A percentile compares a stretch with the other conserved stretches of the same genome.
These are phyloP conservation scores for Lerema accius DNA, from an alignment of 1,140 invertebrate species.

Conservation along the genomic window DNA sequence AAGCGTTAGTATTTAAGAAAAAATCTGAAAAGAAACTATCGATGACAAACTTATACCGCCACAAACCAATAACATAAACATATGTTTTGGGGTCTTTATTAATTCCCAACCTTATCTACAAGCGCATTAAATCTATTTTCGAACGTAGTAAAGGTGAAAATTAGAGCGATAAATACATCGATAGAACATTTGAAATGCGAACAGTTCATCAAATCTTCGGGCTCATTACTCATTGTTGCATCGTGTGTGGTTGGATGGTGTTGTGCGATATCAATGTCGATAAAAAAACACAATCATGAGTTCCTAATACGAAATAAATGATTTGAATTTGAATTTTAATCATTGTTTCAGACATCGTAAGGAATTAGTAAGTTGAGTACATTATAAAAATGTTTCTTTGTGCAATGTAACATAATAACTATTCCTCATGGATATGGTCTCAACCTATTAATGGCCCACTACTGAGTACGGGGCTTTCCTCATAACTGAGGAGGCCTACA, in stretches of 20 bases:
- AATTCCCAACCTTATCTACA: not conserved
- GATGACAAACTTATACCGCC: constrained; percentile 41
- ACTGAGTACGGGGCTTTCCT: no score
- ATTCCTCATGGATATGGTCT: no score
- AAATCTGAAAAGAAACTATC: not conserved
- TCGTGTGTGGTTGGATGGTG: constrained; percentile 40
- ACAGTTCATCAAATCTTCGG: constrained; percentile 63
- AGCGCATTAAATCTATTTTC: constrained; percentile 5
- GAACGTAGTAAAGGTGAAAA: constrained; percentile 20
- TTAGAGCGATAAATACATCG: constrained; percentile 58
- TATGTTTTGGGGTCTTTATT: not conserved
- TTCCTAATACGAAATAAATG: no score
- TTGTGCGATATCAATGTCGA: constrained; percentile 30
- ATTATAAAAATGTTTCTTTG: no score
- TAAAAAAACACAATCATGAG: constrained; percentile 25
- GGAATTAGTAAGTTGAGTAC: no score
- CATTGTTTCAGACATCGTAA: no score
- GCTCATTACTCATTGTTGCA: constrained; percentile 62
- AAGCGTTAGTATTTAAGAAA: not conserved
- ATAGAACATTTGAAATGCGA: constrained; percentile 55
- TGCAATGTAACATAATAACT: no score
- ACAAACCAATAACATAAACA: constrained; percentile 53
- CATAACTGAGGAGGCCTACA: no score
- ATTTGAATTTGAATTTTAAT: no score
- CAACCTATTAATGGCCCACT: no score